These are phyloP conservation scores for Probosciger aterrimus DNA, from an alignment of 2,113 vertebrate species.

Conservation along the genomic window DNA sequence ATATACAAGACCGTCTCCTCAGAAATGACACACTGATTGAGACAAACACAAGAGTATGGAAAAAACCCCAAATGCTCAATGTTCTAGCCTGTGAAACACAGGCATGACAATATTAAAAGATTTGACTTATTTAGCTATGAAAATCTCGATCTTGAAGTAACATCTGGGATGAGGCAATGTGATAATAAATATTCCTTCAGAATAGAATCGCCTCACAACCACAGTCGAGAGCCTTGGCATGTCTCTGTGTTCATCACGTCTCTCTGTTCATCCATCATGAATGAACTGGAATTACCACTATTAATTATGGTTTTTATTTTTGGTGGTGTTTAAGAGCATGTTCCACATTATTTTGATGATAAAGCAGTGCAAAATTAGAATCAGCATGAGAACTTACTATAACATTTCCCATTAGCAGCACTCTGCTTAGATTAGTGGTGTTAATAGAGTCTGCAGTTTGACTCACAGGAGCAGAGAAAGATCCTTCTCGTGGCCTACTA, in stretches of 20 bases:
- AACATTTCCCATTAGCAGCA: background rate
- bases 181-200: background rate
- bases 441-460: background rate
- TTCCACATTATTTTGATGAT: background rate
- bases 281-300: background rate
- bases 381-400: background rate
- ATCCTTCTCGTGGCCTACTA: background rate
- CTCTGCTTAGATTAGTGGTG: background rate
- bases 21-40: background rate
- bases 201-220: background rate
- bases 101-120: background rate
- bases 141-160: background rate
- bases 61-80: background rate
- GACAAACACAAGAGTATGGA: background rate
- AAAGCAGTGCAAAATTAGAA: background rate
- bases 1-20: background rate
- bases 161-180: constrained; percentile 25
- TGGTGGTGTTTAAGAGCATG: background rate
- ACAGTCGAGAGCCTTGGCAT: background rate
- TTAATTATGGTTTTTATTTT: background rate
- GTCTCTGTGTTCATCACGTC: background rate
- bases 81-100: background rate
- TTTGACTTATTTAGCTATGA: background rate
- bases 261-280: background rate
- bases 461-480: background rate